These are phyloP conservation scores for Pollimyrus isidori DNA, from an alignment of 2,113 vertebrate species.

Conservation along the genomic window DNA sequence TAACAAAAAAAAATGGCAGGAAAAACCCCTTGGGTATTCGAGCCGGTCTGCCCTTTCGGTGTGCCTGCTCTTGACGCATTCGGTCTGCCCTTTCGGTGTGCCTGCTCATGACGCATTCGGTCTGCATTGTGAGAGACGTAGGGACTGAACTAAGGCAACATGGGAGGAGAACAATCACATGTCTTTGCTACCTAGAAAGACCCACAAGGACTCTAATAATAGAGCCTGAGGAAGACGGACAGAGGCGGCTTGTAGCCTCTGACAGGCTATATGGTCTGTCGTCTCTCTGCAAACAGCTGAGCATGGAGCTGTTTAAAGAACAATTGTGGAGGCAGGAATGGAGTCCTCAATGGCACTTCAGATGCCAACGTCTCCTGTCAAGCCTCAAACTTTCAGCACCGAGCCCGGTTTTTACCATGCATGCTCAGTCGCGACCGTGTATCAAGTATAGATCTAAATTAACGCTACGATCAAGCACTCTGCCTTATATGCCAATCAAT, in stretches of 20 bases:
- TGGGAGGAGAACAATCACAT: conserved; percentile 2
- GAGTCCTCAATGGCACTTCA: not conserved
- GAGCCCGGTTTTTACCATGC: too few relatives aligned
- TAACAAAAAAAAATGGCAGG: not conserved
- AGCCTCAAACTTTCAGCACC: not conserved
- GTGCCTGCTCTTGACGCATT: not conserved
- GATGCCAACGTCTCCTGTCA: not conserved
- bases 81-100: not conserved
- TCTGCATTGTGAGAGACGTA: not conserved
- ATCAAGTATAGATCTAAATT: too few relatives aligned
- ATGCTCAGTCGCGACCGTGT: too few relatives aligned
- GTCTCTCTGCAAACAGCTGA: conserved; percentile 1
- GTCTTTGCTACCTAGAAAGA: not conserved
- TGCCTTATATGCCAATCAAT: too few relatives aligned
- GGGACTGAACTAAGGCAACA: not conserved
- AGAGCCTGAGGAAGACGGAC: not conserved
- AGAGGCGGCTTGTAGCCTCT: not conserved
- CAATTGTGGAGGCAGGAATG: conserved; percentile 9
- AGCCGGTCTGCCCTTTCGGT: not conserved
- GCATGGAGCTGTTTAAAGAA: conserved; percentile 2
- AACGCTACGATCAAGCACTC: too few relatives aligned
- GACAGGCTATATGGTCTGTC: not conserved
- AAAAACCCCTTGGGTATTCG: not conserved
- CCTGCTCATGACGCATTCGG: not conserved
- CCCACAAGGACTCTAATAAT: conserved; percentile 13